A percentile compares a stretch with the other conserved stretches of the same genome.
Conservation (phyloP, 2,797 vertebrate species). For the Pipistrellus pipistrellus region DNA sequence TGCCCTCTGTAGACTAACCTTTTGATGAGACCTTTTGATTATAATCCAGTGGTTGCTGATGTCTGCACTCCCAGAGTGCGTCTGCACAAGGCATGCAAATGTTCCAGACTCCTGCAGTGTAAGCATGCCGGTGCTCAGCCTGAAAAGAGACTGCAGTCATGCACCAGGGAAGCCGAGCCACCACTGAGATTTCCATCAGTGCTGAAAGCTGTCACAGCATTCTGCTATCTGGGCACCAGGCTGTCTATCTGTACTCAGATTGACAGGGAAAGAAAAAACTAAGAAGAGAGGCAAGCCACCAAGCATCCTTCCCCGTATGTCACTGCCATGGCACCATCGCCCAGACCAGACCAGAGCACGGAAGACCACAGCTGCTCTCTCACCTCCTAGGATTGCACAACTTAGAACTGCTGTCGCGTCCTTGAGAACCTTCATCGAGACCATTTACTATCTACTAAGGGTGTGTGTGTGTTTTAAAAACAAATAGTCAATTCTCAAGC, state of each 20-base stretch:
- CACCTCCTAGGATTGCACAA: neutral
- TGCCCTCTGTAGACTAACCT: neutral
- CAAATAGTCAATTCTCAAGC: neutral
- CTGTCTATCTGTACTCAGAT: neutral
- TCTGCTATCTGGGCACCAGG: neutral
- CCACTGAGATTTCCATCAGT: neutral
- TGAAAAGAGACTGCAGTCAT: constrained; percentile 34
- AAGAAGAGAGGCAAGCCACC: neutral
- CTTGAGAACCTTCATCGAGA: neutral
- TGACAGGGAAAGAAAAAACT: constrained; percentile 19
- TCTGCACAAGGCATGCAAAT: constrained; percentile 23
- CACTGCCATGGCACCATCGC: neutral
- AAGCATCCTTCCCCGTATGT: neutral
- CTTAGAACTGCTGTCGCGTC: neutral
- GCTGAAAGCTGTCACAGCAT: constrained; percentile 15
- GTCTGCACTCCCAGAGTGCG: constrained; percentile 17
- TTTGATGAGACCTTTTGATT: constrained; percentile 64
- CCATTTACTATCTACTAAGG: neutral
- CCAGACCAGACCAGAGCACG: neutral
- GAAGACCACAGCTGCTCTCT: neutral
- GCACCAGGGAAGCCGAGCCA: neutral
- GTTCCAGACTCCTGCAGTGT: neutral
- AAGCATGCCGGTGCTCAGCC: constrained; percentile 34
- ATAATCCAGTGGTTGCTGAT: constrained; percentile 36
- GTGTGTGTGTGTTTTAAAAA: neutral